Evolutionary conservation across 2,113 vertebrate genomes (phyloP).

Genomic region (Solea solea): DNA sequence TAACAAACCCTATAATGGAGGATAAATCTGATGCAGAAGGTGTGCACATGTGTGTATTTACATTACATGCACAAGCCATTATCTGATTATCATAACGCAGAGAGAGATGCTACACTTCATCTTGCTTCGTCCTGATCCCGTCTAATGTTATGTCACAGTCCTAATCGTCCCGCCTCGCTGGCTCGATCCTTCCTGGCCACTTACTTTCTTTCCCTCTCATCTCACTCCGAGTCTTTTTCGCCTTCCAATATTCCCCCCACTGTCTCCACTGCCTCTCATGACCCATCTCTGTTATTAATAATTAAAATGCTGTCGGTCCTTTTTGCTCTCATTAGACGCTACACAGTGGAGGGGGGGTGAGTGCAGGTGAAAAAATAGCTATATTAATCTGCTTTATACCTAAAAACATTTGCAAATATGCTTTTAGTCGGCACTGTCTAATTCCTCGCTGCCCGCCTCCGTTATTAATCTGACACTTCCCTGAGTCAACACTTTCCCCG

Average conservation of each 20-base stretch:
- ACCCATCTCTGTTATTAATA: slow-evolving; percentile 50
- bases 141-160: slow-evolving; percentile 43
- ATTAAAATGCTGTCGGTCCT: slow-evolving; percentile 46
- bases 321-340: slow-evolving; percentile 55
- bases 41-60: slow-evolving; percentile 19
- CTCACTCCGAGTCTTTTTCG: slow-evolving; percentile 26
- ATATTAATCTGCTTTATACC: slow-evolving; percentile 28
- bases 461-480: slow-evolving; percentile 72
- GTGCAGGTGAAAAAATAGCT: not conserved
- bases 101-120: slow-evolving; percentile 49
- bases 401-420: slow-evolving; percentile 21
- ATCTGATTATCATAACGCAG: slow-evolving; percentile 62
- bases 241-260: slow-evolving; percentile 30
- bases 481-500: slow-evolving; percentile 68
- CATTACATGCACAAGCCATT: slow-evolving; percentile 17
- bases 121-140: slow-evolving; percentile 44
- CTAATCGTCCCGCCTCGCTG: slow-evolving; percentile 2
- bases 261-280: slow-evolving; percentile 47
- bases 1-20: slow-evolving; percentile 46
- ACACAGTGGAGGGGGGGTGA: not conserved
- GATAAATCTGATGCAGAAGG: slow-evolving; percentile 9
- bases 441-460: slow-evolving; percentile 40
- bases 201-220: not conserved
- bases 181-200: not conserved
- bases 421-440: slow-evolving; percentile 15